Conservation (phyloP, 2,888 invertebrate species). For the Hirtodrosophila duncani region DNA sequence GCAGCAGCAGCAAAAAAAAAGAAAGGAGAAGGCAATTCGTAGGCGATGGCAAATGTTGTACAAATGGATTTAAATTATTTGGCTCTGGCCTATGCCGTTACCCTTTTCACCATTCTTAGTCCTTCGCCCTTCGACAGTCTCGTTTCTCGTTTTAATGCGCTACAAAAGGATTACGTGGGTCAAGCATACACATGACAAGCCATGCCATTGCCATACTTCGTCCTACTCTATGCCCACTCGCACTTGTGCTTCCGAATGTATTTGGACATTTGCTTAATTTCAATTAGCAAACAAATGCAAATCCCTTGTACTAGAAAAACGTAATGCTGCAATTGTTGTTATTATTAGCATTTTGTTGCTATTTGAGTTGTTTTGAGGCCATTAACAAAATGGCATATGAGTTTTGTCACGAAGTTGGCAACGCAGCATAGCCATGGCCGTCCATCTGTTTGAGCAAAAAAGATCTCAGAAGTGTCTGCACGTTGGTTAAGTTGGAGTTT, state of each 20-base stretch:
- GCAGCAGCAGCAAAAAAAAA: neutral
- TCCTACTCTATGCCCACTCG: neutral
- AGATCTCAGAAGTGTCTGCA: no score
- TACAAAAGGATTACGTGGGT: slow-evolving; percentile 78
- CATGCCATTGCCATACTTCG: neutral
- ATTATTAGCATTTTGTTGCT: slow-evolving; percentile 16
- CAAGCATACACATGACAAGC: slow-evolving; percentile 27
- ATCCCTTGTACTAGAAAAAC: slow-evolving; percentile 58
- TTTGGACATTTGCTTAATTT: slow-evolving; percentile 72
- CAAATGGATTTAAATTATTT: slow-evolving; percentile 75
- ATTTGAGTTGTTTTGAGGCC: no score
- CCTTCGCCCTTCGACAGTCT: slow-evolving; percentile 2
- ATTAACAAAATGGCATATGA: no score
- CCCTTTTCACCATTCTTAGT: neutral
- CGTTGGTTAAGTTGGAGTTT: no score
- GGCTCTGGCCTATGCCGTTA: slow-evolving; percentile 29
- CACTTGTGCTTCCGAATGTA: slow-evolving; percentile 20
- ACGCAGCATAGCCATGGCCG: no score
- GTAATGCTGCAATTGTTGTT: slow-evolving; percentile 39
- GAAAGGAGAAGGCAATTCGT: slow-evolving; percentile 36
- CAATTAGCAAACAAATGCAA: slow-evolving; percentile 71
- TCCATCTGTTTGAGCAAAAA: no score
- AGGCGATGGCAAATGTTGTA: slow-evolving; percentile 51
- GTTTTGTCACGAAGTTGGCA: no score
- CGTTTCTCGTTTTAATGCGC: slow-evolving; percentile 51